phyloP scores from a whole-genome alignment of 2,797 vertebrate species.

The Pristis pectinata region DNA sequence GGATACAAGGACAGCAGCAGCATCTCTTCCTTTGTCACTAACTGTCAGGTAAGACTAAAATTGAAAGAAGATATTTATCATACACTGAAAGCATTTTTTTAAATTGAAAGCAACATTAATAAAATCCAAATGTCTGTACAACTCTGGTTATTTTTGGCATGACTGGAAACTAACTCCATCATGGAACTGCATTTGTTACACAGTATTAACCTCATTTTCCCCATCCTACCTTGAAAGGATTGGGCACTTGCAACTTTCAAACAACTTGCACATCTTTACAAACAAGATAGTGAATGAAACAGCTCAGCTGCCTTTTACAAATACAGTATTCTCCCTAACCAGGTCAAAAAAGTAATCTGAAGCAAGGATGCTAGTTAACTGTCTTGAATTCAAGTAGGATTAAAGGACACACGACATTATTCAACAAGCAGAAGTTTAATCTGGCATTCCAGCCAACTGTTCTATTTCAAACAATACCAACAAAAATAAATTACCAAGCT shows the following conservation, averaged over 20 bases:
- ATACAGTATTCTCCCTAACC: background rate
- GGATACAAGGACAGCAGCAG: constrained; percentile 84
- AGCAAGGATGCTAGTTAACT: background rate
- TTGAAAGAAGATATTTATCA: constrained; percentile 42
- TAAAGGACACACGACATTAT: background rate
- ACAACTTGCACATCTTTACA: background rate
- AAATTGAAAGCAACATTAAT: background rate
- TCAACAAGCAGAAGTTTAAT: background rate
- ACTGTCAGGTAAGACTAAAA: constrained; percentile 80
- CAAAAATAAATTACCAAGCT: background rate
- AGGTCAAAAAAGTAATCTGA: background rate
- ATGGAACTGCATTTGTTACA: background rate
- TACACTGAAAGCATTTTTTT: background rate
- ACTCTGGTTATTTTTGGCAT: background rate
- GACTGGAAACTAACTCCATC: background rate
- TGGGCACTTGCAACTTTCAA: background rate
- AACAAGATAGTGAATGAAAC: background rate
- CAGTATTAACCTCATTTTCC: background rate
- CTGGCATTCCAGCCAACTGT: background rate
- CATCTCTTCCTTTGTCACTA: constrained; percentile 76
- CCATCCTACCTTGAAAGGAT: background rate
- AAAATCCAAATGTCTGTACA: background rate
- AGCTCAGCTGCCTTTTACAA: background rate
- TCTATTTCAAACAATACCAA: background rate
- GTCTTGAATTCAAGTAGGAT: background rate